Evolutionary conservation across 2,888 invertebrate species (phyloP).

Genomic region (Coenonympha arcania): DNA sequence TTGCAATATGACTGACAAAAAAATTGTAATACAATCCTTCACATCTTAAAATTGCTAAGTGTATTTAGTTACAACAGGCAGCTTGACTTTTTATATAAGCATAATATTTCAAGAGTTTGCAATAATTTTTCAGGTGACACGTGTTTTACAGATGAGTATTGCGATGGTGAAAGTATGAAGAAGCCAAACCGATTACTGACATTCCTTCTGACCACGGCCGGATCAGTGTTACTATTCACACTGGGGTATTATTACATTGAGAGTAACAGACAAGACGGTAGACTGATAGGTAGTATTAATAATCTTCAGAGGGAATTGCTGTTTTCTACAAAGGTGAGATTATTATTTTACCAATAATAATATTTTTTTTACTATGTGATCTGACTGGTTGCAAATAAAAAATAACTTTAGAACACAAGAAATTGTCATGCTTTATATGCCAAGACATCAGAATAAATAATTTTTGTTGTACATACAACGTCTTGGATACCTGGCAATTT

Average conservation of each 20-base stretch:
- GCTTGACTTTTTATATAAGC: background rate
- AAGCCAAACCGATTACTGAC: constrained; percentile 68
- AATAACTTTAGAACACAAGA: too few species aligned
- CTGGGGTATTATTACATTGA: constrained; percentile 86
- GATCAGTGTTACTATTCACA: constrained; percentile 81
- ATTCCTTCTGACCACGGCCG: constrained; percentile 78
- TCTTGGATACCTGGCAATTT: too few species aligned
- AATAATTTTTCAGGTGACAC: constrained; percentile 46
- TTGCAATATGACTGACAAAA: too few species aligned
- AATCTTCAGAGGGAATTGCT: constrained; percentile 65
- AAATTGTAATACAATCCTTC: too few species aligned
- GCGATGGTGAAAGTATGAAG: constrained; percentile 52
- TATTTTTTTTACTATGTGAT: too few species aligned
- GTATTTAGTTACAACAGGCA: background rate
- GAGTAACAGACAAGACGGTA: constrained; percentile 80
- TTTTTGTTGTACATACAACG: too few species aligned
- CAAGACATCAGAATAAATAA: too few species aligned
- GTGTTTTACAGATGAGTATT: constrained; percentile 58
- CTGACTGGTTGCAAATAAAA: too few species aligned
- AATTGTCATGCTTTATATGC: too few species aligned
- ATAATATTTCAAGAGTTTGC: constrained; percentile 8
- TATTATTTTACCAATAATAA: too few species aligned
- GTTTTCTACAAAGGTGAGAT: constrained; percentile 68
- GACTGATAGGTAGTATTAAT: constrained; percentile 78
- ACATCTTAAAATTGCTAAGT: background rate